A percentile compares a stretch with the other conserved stretches of the same genome.
Conservation (phyloP, 2,113 vertebrate genomes). For the Trogon surrucura region DNA sequence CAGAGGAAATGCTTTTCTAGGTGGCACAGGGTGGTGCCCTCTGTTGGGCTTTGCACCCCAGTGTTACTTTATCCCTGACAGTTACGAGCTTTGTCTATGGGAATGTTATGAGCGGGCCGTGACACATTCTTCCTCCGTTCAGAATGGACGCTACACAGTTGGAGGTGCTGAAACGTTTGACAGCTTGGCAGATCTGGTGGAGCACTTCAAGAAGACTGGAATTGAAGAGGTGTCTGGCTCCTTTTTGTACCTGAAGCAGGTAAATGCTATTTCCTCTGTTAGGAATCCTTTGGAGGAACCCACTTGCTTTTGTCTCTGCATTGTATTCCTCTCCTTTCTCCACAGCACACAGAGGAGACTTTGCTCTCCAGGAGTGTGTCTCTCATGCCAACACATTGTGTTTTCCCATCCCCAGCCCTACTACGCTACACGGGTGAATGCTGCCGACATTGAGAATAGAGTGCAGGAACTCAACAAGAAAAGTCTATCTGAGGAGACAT, state of each 20-base stretch:
- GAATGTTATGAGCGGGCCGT: not conserved
- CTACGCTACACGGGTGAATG: slow-evolving; percentile 90
- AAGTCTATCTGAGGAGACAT: slow-evolving; percentile 70
- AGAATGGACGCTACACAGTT: slow-evolving; percentile 89
- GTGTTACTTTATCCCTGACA: not conserved
- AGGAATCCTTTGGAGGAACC: not conserved
- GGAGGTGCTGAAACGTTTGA: slow-evolving; percentile 87
- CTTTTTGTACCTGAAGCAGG: slow-evolving; percentile 88
- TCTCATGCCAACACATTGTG: not conserved
- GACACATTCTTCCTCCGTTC: not conserved
- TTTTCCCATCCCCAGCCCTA: slow-evolving; percentile 79
- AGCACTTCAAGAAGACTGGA: slow-evolving; percentile 87
- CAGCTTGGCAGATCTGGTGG: slow-evolving; percentile 90
- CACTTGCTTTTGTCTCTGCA: not conserved
- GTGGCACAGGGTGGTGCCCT: not conserved
- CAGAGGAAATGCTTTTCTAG: not conserved
- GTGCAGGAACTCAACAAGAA: slow-evolving; percentile 89
- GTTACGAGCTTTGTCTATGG: not conserved
- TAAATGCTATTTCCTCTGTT: not conserved
- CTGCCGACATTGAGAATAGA: slow-evolving; percentile 90
- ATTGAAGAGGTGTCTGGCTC: slow-evolving; percentile 92
- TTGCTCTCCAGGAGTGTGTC: not conserved
- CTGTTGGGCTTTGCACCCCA: not conserved
- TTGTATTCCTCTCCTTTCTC: not conserved
- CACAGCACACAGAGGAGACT: not conserved